These are phyloP conservation scores for Coregonus clupeaformis DNA, from an alignment of 2,113 vertebrate genomes.

Conservation along the genomic window DNA sequence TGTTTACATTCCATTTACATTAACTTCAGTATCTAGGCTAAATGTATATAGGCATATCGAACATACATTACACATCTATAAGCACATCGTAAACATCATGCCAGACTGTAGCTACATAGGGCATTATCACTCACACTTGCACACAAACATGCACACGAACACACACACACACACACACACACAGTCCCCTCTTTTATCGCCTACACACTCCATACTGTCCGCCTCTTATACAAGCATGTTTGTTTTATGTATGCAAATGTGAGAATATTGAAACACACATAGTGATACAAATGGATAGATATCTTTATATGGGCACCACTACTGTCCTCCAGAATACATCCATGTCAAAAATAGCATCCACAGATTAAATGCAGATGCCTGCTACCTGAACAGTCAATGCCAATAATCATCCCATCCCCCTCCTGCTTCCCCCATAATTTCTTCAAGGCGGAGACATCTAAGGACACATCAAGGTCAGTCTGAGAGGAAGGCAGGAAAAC, in stretches of 20 bases:
- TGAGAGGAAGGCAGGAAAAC: conserved; percentile 32
- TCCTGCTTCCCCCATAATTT: conserved; percentile 31
- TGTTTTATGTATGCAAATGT: neutral
- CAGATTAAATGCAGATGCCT: conserved; percentile 21
- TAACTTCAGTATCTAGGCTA: no score
- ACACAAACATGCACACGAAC: no score
- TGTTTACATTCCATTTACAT: no score
- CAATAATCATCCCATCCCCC: conserved; percentile 49
- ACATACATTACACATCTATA: no score
- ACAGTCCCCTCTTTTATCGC: neutral
- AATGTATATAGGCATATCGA: neutral
- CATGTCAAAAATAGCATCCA: neutral
- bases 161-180: neutral
- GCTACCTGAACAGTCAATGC: conserved; percentile 37
- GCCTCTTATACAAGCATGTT: neutral
- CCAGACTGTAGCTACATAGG: no score
- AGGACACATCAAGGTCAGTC: conserved; percentile 68
- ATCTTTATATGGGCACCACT: neutral
- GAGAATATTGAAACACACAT: neutral
- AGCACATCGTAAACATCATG: no score
- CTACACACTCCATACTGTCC: neutral
- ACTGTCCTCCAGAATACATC: neutral
- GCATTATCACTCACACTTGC: no score
- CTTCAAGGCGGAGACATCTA: conserved; percentile 33
- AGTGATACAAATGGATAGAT: conserved; percentile 5